Base-by-base conservation (phyloP, 2,113 vertebrate genomes). In the Sphyrna mokarran region DNA sequence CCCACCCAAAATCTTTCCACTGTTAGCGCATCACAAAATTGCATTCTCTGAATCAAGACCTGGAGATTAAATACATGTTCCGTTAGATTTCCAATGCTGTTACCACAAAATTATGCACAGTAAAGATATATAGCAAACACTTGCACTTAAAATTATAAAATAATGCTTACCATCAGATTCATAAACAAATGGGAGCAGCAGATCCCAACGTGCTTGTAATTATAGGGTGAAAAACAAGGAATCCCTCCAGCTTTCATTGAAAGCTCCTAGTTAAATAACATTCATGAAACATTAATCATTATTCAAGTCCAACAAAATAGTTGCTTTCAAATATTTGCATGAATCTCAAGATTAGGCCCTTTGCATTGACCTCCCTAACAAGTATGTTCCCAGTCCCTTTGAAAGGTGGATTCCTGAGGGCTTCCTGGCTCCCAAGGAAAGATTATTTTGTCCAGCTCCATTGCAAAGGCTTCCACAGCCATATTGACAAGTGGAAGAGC, bases 101-200 rank as follows among this genome's bases (percentile, higher is more conserved):
- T 54, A 18, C 18, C 11, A 14, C 16, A 37, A n/a, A 90, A 8
- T 63, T 90, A 63, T n/a, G 29, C n/a, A 8, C 6, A 23, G 61
- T 37, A 37, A 37, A 37, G n/a, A 40, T 66, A 93, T 37, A 10
- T 37, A 93, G 7, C 63, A 68, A 66, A 37, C 13, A 1, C 61
- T 37, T 66, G n/a, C 66, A 72, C 54, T 11, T n/a, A 13, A 72
- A 72, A 29, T 29, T 48, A 48, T 29, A 72, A 37, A n/a, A 70
- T 54, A 54, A 54, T 54, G 48, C 80, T 58, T 54, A 95, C 95
- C 80, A 48, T 95, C 16, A 95, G 95, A 78, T 95, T 87, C 13
- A 95, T 20, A 22, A 95, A 95, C 23, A 69, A 68, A 69, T 95
- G 95, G 18, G 76, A 48, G 20, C 95, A 95, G 61, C 80, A 87